Base-by-base conservation (phyloP, 2,113 vertebrate species). In the Morone chrysops region DNA sequence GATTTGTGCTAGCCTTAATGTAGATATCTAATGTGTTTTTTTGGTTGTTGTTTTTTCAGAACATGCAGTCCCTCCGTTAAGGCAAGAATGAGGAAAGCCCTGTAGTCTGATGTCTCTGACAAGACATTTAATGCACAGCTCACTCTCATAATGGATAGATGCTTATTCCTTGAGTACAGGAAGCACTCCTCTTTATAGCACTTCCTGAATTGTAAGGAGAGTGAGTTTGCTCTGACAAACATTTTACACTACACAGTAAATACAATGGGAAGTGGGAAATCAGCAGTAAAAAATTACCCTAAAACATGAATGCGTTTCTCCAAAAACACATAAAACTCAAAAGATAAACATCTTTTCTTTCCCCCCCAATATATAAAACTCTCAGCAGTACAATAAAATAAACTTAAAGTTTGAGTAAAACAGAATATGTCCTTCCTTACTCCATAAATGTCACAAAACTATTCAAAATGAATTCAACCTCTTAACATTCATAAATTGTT, bases 131-230 rank as follows among this genome's bases (percentile, higher is more conserved):
- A 80, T 68, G 59, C 48, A n/a, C 57, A 41, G 18, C 65, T 45
- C 22, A 18, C 54, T 50, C 59, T 54, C 51, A 61, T 89, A 82
- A 90, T 70, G 70, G 82, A 90, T 45, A 69, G 56, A 85, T 48
- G 54, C 31, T 80, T 74, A 84, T 50, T 59, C 47, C 79, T 74
- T 54, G 41, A 87, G 78, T 72, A 78, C 78, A 54, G 91, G 91
- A 93, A 90, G 82, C 62, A 36, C 50, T 85, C 17, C 20, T 75
- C 61, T 83, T 38, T 72, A 80, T 53, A 80, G 76, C 60, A 65
- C 85, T 90, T 92, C 72, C 88, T 70, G 51, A 70, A 54, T 70
- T 56, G 1, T 62, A 51, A 69, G 61, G 54, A 63, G 43, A 70
- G 60, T 38, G 72, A 56, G 16, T 67, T 72, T 61, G 17, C 60